Evolutionary conservation across 2,113 vertebrate genomes (phyloP).

Genomic region (Sylvia atricapilla): DNA sequence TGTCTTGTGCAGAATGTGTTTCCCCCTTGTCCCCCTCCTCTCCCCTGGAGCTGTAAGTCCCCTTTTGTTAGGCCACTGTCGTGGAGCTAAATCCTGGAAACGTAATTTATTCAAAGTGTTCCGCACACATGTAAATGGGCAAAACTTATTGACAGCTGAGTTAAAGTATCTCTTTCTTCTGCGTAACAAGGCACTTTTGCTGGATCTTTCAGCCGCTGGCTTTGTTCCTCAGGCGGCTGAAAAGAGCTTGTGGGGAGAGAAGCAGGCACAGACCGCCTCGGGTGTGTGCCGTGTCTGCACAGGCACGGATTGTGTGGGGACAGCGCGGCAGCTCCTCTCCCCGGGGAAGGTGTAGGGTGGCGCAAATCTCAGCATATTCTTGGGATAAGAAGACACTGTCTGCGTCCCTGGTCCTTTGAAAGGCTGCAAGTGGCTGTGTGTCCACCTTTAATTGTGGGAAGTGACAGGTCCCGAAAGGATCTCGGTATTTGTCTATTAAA

Average conservation of each 20-base stretch:
- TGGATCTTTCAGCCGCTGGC: constrained; percentile 5
- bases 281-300: not conserved
- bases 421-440: accelerated
- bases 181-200: constrained; percentile 16
- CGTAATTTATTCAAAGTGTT: constrained; percentile 62
- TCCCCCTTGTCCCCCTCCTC: not conserved
- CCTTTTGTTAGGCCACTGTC: constrained; percentile 24
- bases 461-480: not conserved
- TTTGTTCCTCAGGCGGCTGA: constrained; percentile 27
- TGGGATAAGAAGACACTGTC: accelerated
- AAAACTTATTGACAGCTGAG: constrained; percentile 56
- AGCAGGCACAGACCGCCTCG: not conserved
- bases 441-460: not conserved
- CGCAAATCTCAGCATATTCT: not conserved
- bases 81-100: constrained; percentile 46
- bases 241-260: not conserved
- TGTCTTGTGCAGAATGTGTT: constrained; percentile 20
- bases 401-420: not conserved
- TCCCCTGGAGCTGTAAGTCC: not conserved
- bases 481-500: constrained; percentile 4
- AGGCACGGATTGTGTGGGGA: not conserved
- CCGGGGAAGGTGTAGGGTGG: accelerated
- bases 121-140: constrained; percentile 38
- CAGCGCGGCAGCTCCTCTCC: not conserved
- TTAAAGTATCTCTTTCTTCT: constrained; percentile 65